Percentiles rank a stretch among this genome's conserved stretches.
Conservation (phyloP, 1,140 invertebrate genomes). For the Camponotus pennsylvanicus region DNA sequence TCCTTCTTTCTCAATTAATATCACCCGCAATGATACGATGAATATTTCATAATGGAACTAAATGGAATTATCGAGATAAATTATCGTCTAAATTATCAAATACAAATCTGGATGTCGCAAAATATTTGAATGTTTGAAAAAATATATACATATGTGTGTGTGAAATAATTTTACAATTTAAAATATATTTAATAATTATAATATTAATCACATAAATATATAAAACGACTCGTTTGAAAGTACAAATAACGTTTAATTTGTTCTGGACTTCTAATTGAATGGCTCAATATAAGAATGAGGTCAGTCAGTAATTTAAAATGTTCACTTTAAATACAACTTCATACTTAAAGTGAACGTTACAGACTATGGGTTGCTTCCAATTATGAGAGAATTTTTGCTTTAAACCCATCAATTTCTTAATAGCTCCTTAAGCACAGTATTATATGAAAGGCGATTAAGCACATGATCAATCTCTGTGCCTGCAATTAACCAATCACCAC, state of each 20-base stretch:
- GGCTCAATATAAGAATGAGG: constrained; percentile 52
- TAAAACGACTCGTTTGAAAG: background rate
- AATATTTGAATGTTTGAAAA: background rate
- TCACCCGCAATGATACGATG: background rate
- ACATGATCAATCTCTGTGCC: constrained; percentile 49
- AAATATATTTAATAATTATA: background rate
- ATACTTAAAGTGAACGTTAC: constrained; percentile 21
- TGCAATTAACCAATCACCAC: constrained; percentile 57
- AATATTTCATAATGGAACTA: background rate
- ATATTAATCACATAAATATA: background rate
- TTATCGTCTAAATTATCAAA: background rate
- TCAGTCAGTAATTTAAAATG: constrained; percentile 35
- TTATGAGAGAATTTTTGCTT: constrained; percentile 16
- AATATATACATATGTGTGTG: no score
- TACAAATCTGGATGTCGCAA: background rate
- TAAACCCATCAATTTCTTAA: constrained; percentile 32
- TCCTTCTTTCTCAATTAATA: constrained; percentile 50
- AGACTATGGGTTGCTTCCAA: background rate
- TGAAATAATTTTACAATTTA: background rate
- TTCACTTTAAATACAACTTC: constrained; percentile 20
- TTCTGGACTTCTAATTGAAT: constrained; percentile 25
- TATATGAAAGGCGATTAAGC: constrained; percentile 40
- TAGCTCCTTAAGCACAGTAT: constrained; percentile 20
- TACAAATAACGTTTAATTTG: constrained; percentile 40
- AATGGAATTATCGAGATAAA: background rate